Evolutionary conservation across 1,140 invertebrate species (phyloP), one percentile per base, ranked within the genome.

Genomic region (Drosophila aff.): DNA sequence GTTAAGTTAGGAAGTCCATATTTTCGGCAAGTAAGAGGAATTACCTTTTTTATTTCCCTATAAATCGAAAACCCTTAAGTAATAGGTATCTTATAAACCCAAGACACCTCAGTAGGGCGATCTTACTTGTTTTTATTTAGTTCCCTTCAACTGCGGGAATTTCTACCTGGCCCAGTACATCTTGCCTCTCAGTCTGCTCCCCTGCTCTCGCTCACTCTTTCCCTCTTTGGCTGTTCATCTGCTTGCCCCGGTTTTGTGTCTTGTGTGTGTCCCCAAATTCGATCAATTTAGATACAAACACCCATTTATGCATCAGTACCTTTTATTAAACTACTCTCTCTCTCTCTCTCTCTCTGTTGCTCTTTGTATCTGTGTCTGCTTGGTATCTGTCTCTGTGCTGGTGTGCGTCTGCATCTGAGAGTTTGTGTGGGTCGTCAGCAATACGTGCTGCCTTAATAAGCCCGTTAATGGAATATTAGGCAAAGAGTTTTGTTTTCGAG

Each of bases 201-300:
- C 10, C 6, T 15, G n/a, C 65, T 15, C 65, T 15, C 4, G 21
- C 38, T 43, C 31, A 46, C 49, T 13, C 36, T 43, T 58, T 41
- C 21, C 60, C 41, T 44, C 40, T 23, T 23, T 55, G 36, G 40
- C 38, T 31, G 78, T 58, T 75, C 71, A 61, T 53, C 69, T 58
- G 62, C 68, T 67, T 63, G 74, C 60, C 66, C 61, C 72, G 47
- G 38, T 68, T 64, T 72, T 57, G 53, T 53, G 21, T 72, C 58
- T 79, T 73, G 74, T 89, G 81, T 90, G 85, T 90, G 85, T 90
- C 85, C 85, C 85, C 86, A 90, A 90, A 90, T 82, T 85, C 85
- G 85, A 90, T 90, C 85, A 90, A 90, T 90, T 90, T 90, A 90
- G 85, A 90, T 90, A 90, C 85, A 90, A 90, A 90, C 85, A 90